These are phyloP conservation scores for Macrotis lagotis DNA, from an alignment of 2,113 vertebrate genomes.

Conservation along the genomic window DNA sequence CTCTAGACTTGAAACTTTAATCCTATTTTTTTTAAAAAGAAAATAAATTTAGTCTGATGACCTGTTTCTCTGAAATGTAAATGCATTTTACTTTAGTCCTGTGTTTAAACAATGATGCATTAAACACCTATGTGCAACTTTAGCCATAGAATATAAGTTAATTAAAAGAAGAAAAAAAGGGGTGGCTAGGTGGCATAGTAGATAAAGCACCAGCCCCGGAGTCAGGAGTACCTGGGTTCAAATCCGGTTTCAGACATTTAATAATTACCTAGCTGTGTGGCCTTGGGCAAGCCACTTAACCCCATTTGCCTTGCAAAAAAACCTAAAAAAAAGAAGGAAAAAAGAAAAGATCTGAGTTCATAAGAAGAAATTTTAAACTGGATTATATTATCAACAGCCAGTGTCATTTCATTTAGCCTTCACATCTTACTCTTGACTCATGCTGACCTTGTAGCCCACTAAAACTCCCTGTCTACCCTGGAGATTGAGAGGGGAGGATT, in stretches of 20 bases:
- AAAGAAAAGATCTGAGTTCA: background rate
- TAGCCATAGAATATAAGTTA: background rate
- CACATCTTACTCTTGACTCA: background rate
- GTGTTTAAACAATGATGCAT: background rate
- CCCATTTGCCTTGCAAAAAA: too few relatives aligned
- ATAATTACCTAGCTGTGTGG: too few relatives aligned
- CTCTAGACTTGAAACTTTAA: background rate
- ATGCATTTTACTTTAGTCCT: background rate
- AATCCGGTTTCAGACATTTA: too few relatives aligned
- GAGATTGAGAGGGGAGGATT: background rate
- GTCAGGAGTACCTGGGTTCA: too few relatives aligned
- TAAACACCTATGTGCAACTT: background rate
- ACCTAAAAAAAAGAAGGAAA: too few relatives aligned
- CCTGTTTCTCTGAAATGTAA: background rate
- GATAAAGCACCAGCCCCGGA: too few relatives aligned
- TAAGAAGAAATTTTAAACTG: background rate
- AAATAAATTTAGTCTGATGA: background rate
- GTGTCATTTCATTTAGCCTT: background rate
- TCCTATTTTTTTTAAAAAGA: background rate
- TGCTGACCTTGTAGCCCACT: background rate
- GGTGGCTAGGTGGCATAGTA: too few relatives aligned
- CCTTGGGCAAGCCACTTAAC: too few relatives aligned
- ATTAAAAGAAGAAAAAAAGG: background rate
- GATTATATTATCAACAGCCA: background rate
- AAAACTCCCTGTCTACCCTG: background rate